Base-by-base conservation (phyloP, 2,797 vertebrate genomes). In the Malurus splendens region DNA sequence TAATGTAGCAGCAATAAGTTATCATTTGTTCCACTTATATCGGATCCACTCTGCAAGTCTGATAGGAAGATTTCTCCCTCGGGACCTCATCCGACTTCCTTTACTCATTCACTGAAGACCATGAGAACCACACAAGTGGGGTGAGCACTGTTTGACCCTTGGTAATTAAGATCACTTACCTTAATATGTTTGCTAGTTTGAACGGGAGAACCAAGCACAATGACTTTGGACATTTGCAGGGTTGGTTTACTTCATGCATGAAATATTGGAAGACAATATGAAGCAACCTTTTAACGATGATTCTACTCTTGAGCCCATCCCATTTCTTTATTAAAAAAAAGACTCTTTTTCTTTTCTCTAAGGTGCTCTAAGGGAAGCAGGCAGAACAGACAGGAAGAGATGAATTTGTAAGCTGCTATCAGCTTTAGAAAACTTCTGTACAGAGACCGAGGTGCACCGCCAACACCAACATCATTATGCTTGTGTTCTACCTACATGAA, bases 81-180 rank as follows among this genome's bases (percentile, higher is more conserved):
- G 94, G 77, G 89, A 74, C 57, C 77, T 89, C 60, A 55, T 93
- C 82, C 73, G 87, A 15, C 65, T 61, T 91, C 72, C 85, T 65
- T 85, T 83, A 44, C 38, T 92, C 54, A 36, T 38, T 93, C 87
- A 14, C 67, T 81, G 89, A 87, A 88, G 90, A 74, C 91, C 68
- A 86, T 36, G 75, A 93, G 89, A 92, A 86, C 47, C 71, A 56
- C 80, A 81, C 85, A 89, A 90, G 56, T 79, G 85, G 85, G 76
- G 80, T 94, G 95, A 94, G 64, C 64, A 23, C 66, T 81, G 67
- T 89, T 90, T 95, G 95, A 95, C 95, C 95, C 56, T 86, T 92
- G 90, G 89, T 95, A 94, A 95, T 95, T 93, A 95, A 90, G 93
- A 95, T 95, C 95, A 95, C 92, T 95, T 95, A 94, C 86, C 73